Evolutionary conservation across 2,113 vertebrate species (phyloP).

Genomic region (Thomomys bottae): DNA sequence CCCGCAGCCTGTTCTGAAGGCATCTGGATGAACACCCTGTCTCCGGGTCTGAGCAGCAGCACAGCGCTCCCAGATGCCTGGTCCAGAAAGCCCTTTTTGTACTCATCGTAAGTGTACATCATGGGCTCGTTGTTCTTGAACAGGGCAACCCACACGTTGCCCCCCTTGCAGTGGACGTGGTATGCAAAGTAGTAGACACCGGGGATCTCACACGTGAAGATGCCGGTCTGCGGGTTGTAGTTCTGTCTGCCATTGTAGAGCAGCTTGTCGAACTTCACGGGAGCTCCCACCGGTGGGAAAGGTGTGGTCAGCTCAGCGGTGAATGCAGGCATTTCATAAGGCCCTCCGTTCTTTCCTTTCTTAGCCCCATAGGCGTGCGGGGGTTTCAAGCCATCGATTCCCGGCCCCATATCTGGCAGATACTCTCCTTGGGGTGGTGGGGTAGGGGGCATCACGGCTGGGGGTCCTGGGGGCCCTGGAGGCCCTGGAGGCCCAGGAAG

Average conservation of each 20-base stretch:
- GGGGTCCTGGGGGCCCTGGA: slow-evolving; percentile 88
- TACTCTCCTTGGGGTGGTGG: slow-evolving; percentile 89
- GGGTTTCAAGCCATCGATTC: slow-evolving; percentile 87
- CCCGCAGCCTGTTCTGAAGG: slow-evolving; percentile 97
- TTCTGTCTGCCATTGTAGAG: slow-evolving; percentile 96
- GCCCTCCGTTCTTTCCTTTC: slow-evolving; percentile 87
- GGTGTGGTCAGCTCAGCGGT: slow-evolving; percentile 94
- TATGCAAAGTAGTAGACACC: slow-evolving; percentile 98
- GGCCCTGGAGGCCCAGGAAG: slow-evolving; percentile 91
- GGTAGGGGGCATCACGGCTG: slow-evolving; percentile 85
- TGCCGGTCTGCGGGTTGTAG: slow-evolving; percentile 95
- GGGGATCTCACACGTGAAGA: slow-evolving; percentile 96
- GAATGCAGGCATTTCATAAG: slow-evolving; percentile 94
- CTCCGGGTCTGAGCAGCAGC: slow-evolving; percentile 91
- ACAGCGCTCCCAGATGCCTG: slow-evolving; percentile 98
- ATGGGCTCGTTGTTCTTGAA: slow-evolving; percentile 97
- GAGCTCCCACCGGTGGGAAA: slow-evolving; percentile 94
- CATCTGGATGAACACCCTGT: slow-evolving; percentile 95
- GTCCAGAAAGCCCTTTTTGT: slow-evolving; percentile 97
- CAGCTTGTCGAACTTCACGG: slow-evolving; percentile 95
- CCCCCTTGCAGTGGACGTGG: slow-evolving; percentile 97
- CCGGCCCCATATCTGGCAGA: slow-evolving; percentile 89
- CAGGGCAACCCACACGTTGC: slow-evolving; percentile 96
- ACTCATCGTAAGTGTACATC: slow-evolving; percentile 99
- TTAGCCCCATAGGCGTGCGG: slow-evolving; percentile 89